Conservation (phyloP, 2,888 invertebrate genomes). For the Orchesella flavescens region DNA sequence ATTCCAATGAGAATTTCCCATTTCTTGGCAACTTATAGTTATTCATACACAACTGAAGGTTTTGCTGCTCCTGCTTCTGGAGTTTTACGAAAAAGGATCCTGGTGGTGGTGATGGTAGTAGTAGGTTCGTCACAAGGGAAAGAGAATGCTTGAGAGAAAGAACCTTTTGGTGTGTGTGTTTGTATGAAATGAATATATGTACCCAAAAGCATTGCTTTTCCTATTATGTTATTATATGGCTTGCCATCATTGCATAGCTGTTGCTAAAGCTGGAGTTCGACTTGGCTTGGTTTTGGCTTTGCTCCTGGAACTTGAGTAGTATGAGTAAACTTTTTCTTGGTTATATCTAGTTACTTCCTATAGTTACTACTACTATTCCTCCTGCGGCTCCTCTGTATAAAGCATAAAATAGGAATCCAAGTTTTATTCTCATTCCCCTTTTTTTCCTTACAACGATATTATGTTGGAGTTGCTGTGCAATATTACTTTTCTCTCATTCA, state of each 20-base stretch:
- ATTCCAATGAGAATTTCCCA: slow-evolving; percentile 38
- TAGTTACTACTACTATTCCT: too few species aligned
- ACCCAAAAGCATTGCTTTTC: too few species aligned
- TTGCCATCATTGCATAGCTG: too few species aligned
- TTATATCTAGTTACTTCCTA: background rate
- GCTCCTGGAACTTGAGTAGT: slow-evolving; percentile 37
- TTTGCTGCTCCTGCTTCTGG: too few species aligned
- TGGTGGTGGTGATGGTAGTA: background rate
- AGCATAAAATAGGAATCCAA: background rate
- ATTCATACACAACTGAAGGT: too few species aligned
- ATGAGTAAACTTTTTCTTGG: slow-evolving; percentile 9
- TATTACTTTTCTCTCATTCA: background rate
- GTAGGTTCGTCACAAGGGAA: slow-evolving; percentile 25
- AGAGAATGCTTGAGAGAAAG: background rate
- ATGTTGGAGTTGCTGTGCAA: background rate
- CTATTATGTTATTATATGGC: background rate
- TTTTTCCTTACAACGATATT: background rate
- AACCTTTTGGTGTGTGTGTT: too few species aligned
- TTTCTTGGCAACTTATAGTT: slow-evolving; percentile 3
- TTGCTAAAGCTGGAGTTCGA: slow-evolving; percentile 6
- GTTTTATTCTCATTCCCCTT: background rate
- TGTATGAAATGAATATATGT: too few species aligned
- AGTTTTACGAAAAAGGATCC: too few species aligned
- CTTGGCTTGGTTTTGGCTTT: slow-evolving; percentile 11
- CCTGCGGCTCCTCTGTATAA: too few species aligned